A percentile compares a stretch with the other conserved stretches of the same genome.
These are phyloP conservation scores for Dryoscopus gambensis DNA, from an alignment of 2,113 vertebrate genomes.

Conservation along the genomic window DNA sequence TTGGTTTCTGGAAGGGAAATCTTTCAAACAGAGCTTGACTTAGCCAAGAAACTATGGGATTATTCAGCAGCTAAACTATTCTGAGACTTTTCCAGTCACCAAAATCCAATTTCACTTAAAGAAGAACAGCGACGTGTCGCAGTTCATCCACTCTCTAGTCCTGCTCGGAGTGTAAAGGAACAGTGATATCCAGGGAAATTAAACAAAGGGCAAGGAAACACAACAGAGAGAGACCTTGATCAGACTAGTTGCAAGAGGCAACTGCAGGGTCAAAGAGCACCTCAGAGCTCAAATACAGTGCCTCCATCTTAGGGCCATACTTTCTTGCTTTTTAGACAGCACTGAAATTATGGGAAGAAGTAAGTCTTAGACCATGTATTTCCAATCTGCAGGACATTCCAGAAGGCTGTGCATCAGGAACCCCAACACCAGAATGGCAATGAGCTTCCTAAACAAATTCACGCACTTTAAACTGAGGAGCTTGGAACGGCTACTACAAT, in stretches of 20 bases:
- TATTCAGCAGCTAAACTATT: not conserved
- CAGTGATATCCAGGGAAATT: not conserved
- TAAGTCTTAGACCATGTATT: not conserved
- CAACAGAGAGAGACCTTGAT: not conserved
- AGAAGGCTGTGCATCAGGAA: not conserved
- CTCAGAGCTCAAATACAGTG: not conserved
- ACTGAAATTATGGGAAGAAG: not conserved
- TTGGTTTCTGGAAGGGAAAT: not conserved
- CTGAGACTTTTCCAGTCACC: not conserved
- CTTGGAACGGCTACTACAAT: not conserved
- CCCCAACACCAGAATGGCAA: not conserved
- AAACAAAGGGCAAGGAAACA: not conserved
- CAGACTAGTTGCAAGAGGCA: not conserved
- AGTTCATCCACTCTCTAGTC: not conserved
- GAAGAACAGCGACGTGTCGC: fast-evolving
- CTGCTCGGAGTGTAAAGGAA: not conserved
- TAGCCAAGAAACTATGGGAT: not conserved
- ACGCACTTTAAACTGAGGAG: not conserved
- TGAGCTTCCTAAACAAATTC: not conserved
- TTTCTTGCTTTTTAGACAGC: not conserved
- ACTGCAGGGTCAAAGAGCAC: not conserved
- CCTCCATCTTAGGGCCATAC: not conserved
- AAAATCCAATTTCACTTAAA: not conserved
- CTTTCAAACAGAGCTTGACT: not conserved
- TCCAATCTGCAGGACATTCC: not conserved